These are phyloP conservation scores for Pardosa pseudoannulata DNA, from an alignment of 2,888 invertebrate species.

Conservation along the genomic window DNA sequence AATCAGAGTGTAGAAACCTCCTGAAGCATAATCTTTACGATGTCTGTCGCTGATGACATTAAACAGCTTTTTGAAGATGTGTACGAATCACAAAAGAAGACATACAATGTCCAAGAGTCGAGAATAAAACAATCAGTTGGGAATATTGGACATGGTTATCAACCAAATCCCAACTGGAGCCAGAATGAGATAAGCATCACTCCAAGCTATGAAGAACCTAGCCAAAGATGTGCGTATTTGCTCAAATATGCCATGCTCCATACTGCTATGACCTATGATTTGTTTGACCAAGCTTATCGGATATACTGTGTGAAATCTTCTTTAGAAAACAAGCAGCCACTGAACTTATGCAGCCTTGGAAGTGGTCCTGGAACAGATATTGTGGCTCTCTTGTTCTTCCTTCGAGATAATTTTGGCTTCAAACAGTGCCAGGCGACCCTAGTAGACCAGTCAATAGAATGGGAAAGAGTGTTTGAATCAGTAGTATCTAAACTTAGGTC, in stretches of 20 bases:
- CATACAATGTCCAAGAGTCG: no score
- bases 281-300: background rate
- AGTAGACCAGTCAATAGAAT: conserved; percentile 1
- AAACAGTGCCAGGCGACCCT: background rate
- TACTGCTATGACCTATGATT: conserved; percentile 18
- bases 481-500: background rate
- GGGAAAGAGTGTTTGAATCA: conserved; percentile 13
- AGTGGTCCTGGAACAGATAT: conserved; percentile 41
- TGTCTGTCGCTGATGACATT: no score
- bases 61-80: no score
- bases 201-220: conserved; percentile 22
- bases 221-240: conserved; percentile 39
- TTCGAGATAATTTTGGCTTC: background rate
- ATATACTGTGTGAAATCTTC: background rate
- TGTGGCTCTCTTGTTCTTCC: background rate
- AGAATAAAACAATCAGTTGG: background rate
- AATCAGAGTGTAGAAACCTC: no score
- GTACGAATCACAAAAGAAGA: no score
- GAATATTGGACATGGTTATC: conserved; percentile 26
- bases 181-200: background rate
- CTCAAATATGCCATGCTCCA: conserved; percentile 36
- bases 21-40: no score
- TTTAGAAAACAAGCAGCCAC: background rate
- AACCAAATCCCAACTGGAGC: conserved; percentile 13
- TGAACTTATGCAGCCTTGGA: conserved; percentile 34